Conservation (phyloP, 2,113 vertebrate genomes). For the Brevimyrus niger region DNA sequence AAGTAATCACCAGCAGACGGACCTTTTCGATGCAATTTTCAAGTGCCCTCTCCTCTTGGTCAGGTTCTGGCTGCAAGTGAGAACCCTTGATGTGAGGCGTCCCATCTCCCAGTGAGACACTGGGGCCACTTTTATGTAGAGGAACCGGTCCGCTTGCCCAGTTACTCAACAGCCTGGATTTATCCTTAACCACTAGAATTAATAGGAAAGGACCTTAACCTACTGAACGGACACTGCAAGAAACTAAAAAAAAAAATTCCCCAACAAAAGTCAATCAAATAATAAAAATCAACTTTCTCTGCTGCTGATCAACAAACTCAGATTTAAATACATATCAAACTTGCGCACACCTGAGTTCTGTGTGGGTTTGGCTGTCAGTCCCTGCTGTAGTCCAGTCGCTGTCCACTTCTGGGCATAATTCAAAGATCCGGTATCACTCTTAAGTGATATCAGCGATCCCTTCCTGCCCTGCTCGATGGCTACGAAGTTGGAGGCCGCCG, state of each 20-base stretch:
- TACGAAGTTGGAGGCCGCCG: slow-evolving; percentile 61
- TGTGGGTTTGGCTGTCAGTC: neutral
- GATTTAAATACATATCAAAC: neutral
- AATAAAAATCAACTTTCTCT: neutral
- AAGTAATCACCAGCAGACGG: slow-evolving; percentile 15
- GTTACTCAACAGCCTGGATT: neutral
- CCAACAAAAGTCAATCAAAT: neutral
- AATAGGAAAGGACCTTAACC: neutral
- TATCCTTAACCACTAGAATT: neutral
- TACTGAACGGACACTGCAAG: neutral
- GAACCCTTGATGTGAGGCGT: neutral
- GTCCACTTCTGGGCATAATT: neutral
- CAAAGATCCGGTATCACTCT: slow-evolving; percentile 19
- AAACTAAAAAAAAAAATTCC: neutral
- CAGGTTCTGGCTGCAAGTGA: neutral
- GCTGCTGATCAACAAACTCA: neutral
- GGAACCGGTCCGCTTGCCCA: neutral
- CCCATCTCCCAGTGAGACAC: neutral
- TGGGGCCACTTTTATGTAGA: neutral
- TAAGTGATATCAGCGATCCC: slow-evolving; percentile 72
- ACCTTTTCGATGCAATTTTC: slow-evolving; percentile 49
- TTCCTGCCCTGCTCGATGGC: slow-evolving; percentile 58
- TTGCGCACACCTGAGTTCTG: slow-evolving; percentile 20
- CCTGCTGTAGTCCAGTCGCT: neutral
- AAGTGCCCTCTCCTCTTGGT: slow-evolving; percentile 30